A percentile compares a stretch with the other conserved stretches of the same genome.
Conservation (phyloP, 2,888 invertebrate species). For the Fragum fragum region DNA sequence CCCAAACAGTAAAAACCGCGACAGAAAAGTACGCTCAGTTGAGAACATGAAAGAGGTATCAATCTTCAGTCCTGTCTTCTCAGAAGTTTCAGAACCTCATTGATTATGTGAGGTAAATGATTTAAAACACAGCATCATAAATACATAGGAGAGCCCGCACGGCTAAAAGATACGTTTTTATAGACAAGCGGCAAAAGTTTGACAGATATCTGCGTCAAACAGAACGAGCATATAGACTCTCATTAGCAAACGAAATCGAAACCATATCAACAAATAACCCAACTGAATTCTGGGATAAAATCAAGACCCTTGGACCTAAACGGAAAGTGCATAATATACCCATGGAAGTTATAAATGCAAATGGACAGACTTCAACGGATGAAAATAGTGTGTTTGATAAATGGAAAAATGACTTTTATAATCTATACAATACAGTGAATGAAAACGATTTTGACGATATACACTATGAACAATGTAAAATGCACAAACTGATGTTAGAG, state of each 20-base stretch:
- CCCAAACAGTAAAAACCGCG: conserved; percentile 27
- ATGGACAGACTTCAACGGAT: conserved; percentile 3
- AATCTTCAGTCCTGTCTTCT: too few species aligned
- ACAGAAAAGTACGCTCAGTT: too few species aligned
- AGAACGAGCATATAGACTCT: conserved; percentile 38
- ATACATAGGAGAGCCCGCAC: background rate
- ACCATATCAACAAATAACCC: conserved; percentile 40
- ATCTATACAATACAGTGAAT: conserved; percentile 38
- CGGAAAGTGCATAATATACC: conserved; percentile 35
- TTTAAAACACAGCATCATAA: background rate
- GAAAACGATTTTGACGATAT: conserved; percentile 28
- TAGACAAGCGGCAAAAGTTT: background rate
- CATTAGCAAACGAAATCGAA: conserved; percentile 36
- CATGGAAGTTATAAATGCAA: conserved; percentile 26
- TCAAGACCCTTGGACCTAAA: conserved; percentile 45
- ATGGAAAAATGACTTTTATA: conserved; percentile 45
- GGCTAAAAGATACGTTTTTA: background rate
- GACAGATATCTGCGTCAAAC: conserved; percentile 30
- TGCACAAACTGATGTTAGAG: conserved; percentile 50
- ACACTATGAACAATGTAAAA: conserved; percentile 29
- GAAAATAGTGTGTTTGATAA: conserved; percentile 34
- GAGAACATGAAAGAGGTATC: too few species aligned
- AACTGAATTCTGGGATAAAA: conserved; percentile 52
- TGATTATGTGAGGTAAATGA: conserved; percentile 40
- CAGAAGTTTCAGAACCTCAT: conserved; percentile 35